A percentile compares a stretch with the other conserved stretches of the same genome.
Conservation (phyloP, 2,113 vertebrate species). For the Axis porcinus region DNA sequence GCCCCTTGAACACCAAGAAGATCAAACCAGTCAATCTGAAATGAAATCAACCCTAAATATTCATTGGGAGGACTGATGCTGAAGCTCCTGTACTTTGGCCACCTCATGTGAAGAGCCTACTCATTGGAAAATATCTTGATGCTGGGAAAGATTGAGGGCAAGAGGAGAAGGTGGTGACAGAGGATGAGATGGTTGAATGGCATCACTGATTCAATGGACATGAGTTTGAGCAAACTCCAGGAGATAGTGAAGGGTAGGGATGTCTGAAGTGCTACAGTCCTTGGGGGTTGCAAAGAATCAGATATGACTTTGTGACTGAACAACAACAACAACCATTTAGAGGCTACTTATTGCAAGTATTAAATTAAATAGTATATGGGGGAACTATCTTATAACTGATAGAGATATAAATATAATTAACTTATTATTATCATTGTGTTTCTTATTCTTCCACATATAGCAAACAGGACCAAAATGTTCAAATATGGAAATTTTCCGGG, state of each 20-base stretch:
- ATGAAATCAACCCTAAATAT: not conserved
- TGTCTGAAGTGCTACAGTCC: not conserved
- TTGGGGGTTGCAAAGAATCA: not conserved
- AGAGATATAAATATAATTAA: not conserved
- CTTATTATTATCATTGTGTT: not conserved
- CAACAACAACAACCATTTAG: not conserved
- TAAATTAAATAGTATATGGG: not conserved
- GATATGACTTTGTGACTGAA: not conserved
- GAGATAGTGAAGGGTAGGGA: not conserved
- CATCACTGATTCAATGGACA: not conserved
- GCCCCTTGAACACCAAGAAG: not conserved
- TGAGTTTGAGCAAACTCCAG: not conserved
- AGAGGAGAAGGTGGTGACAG: not conserved
- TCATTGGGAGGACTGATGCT: not conserved
- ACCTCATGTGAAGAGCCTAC: not conserved
- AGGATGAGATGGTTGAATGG: not conserved
- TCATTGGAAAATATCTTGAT: not conserved
- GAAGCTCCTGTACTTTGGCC: not conserved
- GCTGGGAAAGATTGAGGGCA: not conserved
- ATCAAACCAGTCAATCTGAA: not conserved
- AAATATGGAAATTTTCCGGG: not conserved
- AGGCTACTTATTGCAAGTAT: not conserved
- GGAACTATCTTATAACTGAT: not conserved
- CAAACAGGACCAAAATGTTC: constrained; percentile 6
- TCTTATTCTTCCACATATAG: not conserved